Evolutionary conservation across 2,113 vertebrate genomes (phyloP), one percentile per base, ranked within the genome.

Genomic region (Pachyramphus minor): DNA sequence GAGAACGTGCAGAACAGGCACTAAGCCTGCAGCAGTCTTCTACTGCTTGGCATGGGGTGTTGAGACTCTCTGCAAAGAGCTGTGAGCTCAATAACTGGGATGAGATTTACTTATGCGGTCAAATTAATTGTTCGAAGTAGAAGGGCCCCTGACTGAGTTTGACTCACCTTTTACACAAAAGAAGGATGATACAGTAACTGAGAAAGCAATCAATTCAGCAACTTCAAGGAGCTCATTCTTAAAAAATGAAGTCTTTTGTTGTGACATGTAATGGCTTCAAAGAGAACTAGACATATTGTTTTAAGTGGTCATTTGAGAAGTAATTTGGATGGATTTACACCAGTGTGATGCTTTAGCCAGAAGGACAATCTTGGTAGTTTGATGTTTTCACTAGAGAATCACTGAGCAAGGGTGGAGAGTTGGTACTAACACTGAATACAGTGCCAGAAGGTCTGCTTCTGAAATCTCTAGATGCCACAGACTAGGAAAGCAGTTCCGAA

Each of bases 1-100:
- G 16, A 21, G 28, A 42, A 37, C 0, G 0, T 12, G 16, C 12
- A 82, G 44, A 49, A 41, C 9, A 12, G 67, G 24, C n/a, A 16
- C 31, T 18, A n/a, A 50, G 22, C 28, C 21, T 72, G 71, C 11
- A 60, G 28, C 25, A 83, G 18, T n/a, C 23, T 91, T 17, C 62
- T 11, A 4, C 31, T 90, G 72, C 78, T 75, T 68, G 22, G 20
- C 25, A 24, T 13, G 20, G 31, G 12, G 3, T 41, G 30, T 15
- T 56, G 37, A 79, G 81, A 45, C 21, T 24, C 67, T 66, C 31
- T 64, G 10, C 20, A 41, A 79, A 72, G 28, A 87, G 7, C 17
- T 84, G 45, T 44, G 19, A 62, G 22, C 49, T 90, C 81, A 28
- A 0, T n/a, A 47, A 74, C 17, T 8, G 42, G 73, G 35, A 25